Conservation (phyloP, 2,113 vertebrate species). For the Hemichromis elongatus region DNA sequence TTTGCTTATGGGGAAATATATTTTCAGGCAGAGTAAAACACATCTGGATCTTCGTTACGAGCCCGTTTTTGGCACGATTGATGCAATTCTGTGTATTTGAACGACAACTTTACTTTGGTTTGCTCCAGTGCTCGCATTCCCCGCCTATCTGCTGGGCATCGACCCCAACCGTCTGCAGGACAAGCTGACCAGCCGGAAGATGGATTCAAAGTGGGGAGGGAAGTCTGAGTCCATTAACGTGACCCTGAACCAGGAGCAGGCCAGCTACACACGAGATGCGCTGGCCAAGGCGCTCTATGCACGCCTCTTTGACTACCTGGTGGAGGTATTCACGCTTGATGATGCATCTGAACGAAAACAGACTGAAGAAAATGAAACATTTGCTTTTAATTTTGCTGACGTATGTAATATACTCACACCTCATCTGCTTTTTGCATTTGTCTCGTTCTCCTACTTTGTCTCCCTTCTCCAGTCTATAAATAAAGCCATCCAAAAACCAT, state of each 20-base stretch:
- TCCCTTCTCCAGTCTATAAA: constrained; percentile 81
- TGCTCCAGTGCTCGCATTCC: constrained; percentile 84
- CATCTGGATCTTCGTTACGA: background rate
- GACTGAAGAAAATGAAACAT: background rate
- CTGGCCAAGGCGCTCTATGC: constrained; percentile 91
- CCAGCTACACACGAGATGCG: constrained; percentile 87
- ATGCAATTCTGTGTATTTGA: background rate
- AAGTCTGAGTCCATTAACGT: constrained; percentile 90
- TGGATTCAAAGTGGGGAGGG: constrained; percentile 95
- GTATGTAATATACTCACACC: background rate
- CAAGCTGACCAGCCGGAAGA: constrained; percentile 92
- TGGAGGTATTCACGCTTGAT: constrained; percentile 75
- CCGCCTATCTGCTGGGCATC: constrained; percentile 91
- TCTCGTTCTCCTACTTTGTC: background rate
- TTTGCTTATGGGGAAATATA: background rate
- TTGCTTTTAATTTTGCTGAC: background rate
- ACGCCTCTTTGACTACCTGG: constrained; percentile 90
- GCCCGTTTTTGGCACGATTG: fast-evolving
- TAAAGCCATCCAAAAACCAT: constrained; percentile 88
- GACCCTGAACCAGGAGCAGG: constrained; percentile 93
- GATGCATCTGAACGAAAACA: background rate
- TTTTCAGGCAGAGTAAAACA: background rate
- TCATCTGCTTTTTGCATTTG: background rate
- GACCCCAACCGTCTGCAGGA: constrained; percentile 83
- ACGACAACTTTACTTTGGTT: background rate